phyloP scores from a whole-genome alignment of 2,888 invertebrate species.

The Stictocephala bisonia region DNA sequence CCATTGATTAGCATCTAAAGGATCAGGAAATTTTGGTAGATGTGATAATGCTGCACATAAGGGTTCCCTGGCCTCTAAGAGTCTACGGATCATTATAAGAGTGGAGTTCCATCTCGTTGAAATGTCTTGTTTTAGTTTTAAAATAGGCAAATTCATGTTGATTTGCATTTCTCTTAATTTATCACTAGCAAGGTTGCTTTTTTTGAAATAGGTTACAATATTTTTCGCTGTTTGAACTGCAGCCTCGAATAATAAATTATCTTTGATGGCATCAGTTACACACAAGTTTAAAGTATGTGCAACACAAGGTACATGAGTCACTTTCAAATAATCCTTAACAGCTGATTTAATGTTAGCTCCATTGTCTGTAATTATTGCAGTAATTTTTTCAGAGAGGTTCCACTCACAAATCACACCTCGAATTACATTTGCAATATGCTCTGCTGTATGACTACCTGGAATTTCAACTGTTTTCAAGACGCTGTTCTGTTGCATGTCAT shows the following conservation, averaged over 20 bases:
- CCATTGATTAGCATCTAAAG: constrained; percentile 9
- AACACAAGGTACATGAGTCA: constrained; percentile 58
- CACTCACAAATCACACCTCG: constrained; percentile 55
- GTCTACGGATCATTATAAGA: neutral
- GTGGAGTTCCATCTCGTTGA: constrained; percentile 16
- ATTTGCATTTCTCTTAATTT: constrained; percentile 6
- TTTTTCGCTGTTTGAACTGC: neutral
- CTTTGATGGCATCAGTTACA: neutral
- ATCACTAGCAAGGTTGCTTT: constrained; percentile 3
- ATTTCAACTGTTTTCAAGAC: constrained; percentile 56
- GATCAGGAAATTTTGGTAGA: constrained; percentile 9
- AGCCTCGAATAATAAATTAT: neutral
- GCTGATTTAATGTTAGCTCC: constrained; percentile 59
- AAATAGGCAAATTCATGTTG: neutral
- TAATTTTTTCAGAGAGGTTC: constrained; percentile 58
- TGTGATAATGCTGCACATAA: constrained; percentile 5
- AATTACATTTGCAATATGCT: constrained; percentile 52
- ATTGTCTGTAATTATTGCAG: constrained; percentile 59
- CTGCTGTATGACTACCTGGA: constrained; percentile 48
- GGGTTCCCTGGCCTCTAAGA: constrained; percentile 4
- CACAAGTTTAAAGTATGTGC: constrained; percentile 57
- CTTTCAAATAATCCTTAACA: constrained; percentile 55
- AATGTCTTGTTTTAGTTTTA: constrained; percentile 18
- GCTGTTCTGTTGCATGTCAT: no score
- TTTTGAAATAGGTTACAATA: constrained; percentile 3